phyloP scores from a whole-genome alignment of 2,797 vertebrate genomes.

The Alexandromys oeconomus region DNA sequence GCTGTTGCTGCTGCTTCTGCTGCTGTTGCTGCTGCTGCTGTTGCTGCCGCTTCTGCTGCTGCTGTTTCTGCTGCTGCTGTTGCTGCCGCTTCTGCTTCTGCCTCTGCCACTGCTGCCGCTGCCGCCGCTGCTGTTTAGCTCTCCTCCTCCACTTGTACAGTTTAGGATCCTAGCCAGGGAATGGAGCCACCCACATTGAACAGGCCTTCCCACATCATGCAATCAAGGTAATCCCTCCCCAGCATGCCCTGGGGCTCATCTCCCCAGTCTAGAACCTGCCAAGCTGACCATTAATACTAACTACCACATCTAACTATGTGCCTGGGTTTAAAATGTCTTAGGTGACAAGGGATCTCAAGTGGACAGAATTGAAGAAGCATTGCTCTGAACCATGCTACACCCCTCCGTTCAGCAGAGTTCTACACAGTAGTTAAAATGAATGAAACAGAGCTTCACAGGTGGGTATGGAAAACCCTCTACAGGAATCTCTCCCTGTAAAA shows the following conservation, averaged over 20 bases:
- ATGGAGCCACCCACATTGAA: not conserved
- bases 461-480: not conserved
- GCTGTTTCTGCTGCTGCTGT: too few relatives aligned
- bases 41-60: fast-evolving
- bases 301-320: not conserved
- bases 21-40: fast-evolving
- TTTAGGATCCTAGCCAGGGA: not conserved
- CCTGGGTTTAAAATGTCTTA: not conserved
- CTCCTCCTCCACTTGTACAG: not conserved
- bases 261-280: not conserved
- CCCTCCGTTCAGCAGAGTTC: not conserved
- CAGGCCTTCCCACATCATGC: too few relatives aligned
- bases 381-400: not conserved
- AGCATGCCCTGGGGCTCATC: too few relatives aligned
- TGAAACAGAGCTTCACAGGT: not conserved
- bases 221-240: not conserved
- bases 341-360: not conserved
- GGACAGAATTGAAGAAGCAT: not conserved
- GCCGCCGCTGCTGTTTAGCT: not conserved
- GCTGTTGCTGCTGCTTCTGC: fast-evolving
- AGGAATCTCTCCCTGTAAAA: conserved; percentile 10
- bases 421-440: not conserved
- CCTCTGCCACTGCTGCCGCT: fast-evolving
- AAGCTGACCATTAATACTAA: not conserved
- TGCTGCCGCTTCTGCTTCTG: fast-evolving